phyloP scores from a whole-genome alignment of 2,113 vertebrate genomes.

The Chrysochloris asiatica region DNA sequence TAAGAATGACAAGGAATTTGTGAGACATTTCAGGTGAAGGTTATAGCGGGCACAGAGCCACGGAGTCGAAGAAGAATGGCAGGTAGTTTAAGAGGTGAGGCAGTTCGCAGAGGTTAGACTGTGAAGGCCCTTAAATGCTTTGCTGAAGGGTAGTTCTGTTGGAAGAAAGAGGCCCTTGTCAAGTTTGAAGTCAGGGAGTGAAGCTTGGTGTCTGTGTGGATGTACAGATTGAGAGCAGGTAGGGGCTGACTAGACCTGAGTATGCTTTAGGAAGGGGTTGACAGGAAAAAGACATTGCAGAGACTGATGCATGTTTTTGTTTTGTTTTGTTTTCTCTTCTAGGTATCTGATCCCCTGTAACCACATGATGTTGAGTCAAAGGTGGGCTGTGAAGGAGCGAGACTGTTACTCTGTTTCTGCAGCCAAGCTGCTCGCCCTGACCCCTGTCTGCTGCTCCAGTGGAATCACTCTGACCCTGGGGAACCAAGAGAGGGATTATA shows the following conservation, averaged over 20 bases:
- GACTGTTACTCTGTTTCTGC: conserved; percentile 96
- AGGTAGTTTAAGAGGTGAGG: not conserved
- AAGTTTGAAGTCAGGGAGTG: not conserved
- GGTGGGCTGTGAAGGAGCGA: conserved; percentile 91
- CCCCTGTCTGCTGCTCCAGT: conserved; percentile 93
- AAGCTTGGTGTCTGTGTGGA: not conserved
- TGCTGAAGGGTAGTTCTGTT: not conserved
- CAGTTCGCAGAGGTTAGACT: fast-evolving
- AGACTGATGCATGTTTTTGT: fast-evolving
- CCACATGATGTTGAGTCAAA: conserved; percentile 98
- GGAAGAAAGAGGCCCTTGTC: not conserved
- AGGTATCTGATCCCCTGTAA: conserved; percentile 98
- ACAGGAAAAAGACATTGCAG: fast-evolving
- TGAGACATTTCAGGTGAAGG: not conserved
- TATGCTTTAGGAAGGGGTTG: not conserved
- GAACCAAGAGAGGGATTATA: conserved; percentile 89
- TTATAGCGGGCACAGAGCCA: too few species aligned
- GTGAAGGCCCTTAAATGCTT: not conserved
- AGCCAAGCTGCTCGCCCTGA: conserved; percentile 93
- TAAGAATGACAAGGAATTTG: not conserved
- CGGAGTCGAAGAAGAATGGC: not conserved
- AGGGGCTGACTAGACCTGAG: fast-evolving
- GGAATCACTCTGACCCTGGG: conserved; percentile 89
- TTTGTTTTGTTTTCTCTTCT: conserved; percentile 74
- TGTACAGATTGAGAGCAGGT: not conserved